Evolutionary conservation across 1,140 invertebrate genomes (phyloP).

Genomic region (Diachasmimorpha longicaudata): DNA sequence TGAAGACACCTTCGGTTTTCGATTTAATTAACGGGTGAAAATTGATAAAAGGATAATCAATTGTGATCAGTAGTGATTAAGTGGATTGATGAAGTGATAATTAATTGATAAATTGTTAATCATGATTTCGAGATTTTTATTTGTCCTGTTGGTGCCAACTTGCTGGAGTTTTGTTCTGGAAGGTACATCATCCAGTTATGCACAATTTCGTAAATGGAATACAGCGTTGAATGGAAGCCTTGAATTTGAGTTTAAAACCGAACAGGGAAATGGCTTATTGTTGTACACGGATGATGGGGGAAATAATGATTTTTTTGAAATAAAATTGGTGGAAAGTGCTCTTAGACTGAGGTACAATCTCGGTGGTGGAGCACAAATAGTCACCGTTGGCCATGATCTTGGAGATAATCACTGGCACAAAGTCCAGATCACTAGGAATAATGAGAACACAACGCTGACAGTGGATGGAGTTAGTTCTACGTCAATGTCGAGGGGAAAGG

Average conservation of each 20-base stretch:
- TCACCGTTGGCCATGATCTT: conserved; percentile 83
- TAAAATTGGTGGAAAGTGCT: conserved; percentile 90
- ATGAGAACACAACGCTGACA: conserved; percentile 78
- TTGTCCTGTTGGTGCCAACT: conserved; percentile 21
- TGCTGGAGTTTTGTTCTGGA: conserved; percentile 73
- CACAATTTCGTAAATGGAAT: conserved; percentile 90
- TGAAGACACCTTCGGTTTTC: not conserved
- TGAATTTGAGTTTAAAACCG: conserved; percentile 91
- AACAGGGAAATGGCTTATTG: conserved; percentile 85
- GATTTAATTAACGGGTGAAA: not conserved
- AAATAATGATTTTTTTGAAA: conserved; percentile 92
- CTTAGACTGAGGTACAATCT: conserved; percentile 87
- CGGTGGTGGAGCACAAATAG: conserved; percentile 84
- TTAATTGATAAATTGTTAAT: not conserved
- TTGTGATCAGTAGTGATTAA: conserved; percentile 38
- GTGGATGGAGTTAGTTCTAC: conserved; percentile 81
- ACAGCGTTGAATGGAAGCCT: conserved; percentile 84
- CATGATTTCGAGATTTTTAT: conserved; percentile 13
- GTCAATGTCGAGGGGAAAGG: conserved; percentile 79
- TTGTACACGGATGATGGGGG: conserved; percentile 94
- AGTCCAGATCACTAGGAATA: conserved; percentile 74
- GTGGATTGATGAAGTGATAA: conserved; percentile 31
- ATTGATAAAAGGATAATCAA: not conserved
- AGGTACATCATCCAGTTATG: conserved; percentile 84
- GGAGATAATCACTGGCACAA: conserved; percentile 92